A percentile compares a stretch with the other conserved stretches of the same genome.
Conservation (phyloP, 2,113 vertebrate species). For the Trogon melanurus region DNA sequence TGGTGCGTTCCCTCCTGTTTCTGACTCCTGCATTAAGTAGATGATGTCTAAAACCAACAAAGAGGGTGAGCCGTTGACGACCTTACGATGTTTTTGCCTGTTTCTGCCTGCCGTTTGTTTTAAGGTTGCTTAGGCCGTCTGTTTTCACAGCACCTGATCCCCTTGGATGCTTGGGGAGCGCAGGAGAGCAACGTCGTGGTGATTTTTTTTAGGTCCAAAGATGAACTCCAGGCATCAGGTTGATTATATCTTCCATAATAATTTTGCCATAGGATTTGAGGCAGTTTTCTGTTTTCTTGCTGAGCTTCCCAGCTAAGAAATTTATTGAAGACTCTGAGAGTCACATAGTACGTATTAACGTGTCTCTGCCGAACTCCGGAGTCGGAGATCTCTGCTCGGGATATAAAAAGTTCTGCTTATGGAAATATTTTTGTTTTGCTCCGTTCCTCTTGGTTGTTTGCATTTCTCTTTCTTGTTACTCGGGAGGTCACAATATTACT, state of each 20-base stretch:
- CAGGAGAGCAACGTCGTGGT: neutral
- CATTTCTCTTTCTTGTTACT: slow-evolving; percentile 46
- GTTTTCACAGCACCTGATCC: neutral
- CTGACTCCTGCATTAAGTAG: neutral
- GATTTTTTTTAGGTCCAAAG: neutral
- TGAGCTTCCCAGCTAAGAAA: neutral
- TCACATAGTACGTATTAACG: neutral
- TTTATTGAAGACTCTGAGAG: neutral
- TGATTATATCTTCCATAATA: neutral
- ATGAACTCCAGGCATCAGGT: neutral
- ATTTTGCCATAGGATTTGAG: neutral
- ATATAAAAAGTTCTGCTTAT: slow-evolving; percentile 17
- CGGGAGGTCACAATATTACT: slow-evolving; percentile 28
- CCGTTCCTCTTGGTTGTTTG: slow-evolving; percentile 29
- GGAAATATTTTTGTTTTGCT: slow-evolving; percentile 51
- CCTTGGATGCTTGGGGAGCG: fast-evolving
- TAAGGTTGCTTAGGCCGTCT: neutral
- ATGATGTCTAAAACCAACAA: neutral
- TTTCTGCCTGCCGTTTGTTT: neutral
- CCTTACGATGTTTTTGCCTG: neutral
- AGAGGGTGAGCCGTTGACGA: neutral
- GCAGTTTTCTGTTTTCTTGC: neutral
- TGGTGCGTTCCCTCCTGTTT: neutral
- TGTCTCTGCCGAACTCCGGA: neutral
- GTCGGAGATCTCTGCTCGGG: neutral